Evolutionary conservation across 2,888 invertebrate genomes (phyloP), one percentile per base, ranked within the genome.

Genomic region (Heliconius aoede): DNA sequence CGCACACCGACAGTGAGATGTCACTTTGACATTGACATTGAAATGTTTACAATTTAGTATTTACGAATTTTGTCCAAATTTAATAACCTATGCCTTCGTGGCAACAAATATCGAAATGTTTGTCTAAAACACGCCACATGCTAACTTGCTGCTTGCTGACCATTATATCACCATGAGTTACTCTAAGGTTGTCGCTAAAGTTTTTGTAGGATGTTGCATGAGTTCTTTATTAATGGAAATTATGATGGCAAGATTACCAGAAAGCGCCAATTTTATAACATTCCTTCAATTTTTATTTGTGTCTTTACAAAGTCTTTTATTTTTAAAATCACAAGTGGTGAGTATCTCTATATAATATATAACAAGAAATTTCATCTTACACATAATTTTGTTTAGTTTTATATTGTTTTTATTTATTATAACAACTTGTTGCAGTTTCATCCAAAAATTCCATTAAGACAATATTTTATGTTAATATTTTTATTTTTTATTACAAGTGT

Each of bases 161-260:
- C 7, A 69, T 30, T 24, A 15, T 7, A 51, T 30, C 64, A 40
- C 13, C n/a, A 69, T 69, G 69, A 55, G 30, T 55, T 30, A 69
- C 55, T 69, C 24, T 69, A 55, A 32, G 15, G 55, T 30, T 32
- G 85, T 87, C n/a, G 83, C 86, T 0, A 89, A 92, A 81, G 91
- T 93, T 79, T 91, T 94, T 79, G 26, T 87, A 58, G 88, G 92
- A 76, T 94, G 94, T 82, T 92, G 94, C 82, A 81, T 86, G 4
- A 93, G 91, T 82, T 86, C 92, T 68, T 92, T 91, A 84, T 81
- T 93, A 8, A 93, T 94, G 94, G 94, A 94, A 90, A 87, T 93
- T 78, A 82, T 94, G 76, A 92, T 94, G 92, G 84, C 88, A 62
- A 88, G 82, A 73, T 86, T 85, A 36, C 88, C 94, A 3, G 82